Percentiles rank a stretch among this genome's conserved stretches.
These are phyloP conservation scores for Arenaria interpres DNA, from an alignment of 2,113 vertebrate genomes.

Conservation along the genomic window DNA sequence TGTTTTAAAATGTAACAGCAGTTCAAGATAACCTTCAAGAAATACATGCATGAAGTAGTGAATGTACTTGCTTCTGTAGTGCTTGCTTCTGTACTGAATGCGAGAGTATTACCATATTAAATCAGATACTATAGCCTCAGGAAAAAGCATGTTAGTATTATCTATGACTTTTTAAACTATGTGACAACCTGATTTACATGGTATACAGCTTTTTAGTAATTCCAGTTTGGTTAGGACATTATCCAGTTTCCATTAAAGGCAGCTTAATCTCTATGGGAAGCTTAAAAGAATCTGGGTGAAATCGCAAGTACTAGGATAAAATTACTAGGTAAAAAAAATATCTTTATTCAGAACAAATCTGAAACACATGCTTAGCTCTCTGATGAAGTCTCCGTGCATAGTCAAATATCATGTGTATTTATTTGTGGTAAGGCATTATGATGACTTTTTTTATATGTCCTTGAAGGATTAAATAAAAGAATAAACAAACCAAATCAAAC, in stretches of 20 bases:
- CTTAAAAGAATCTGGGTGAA: slow-evolving; percentile 25
- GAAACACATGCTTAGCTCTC: not conserved
- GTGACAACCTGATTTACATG: slow-evolving; percentile 44
- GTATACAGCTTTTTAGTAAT: slow-evolving; percentile 2
- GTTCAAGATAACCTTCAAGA: slow-evolving; percentile 16
- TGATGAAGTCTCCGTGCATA: not conserved
- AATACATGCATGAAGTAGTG: not conserved
- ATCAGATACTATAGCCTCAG: not conserved
- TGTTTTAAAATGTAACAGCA: not conserved
- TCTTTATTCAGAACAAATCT: not conserved
- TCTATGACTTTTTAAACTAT: slow-evolving; percentile 38
- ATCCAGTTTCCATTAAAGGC: not conserved
- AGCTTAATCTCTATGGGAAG: not conserved
- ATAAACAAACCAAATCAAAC: not conserved
- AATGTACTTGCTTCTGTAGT: too few relatives aligned
- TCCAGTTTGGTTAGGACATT: slow-evolving; percentile 11
- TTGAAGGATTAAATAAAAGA: not conserved
- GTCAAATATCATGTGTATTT: not conserved
- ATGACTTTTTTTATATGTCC: not conserved
- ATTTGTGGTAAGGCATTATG: not conserved
- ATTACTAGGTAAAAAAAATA: not conserved
- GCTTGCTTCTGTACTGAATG: not conserved
- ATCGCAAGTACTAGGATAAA: not conserved
- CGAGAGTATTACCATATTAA: slow-evolving; percentile 29
- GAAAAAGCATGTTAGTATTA: not conserved